Conservation (phyloP, 2,113 vertebrate species). For the Merops nubicus region DNA sequence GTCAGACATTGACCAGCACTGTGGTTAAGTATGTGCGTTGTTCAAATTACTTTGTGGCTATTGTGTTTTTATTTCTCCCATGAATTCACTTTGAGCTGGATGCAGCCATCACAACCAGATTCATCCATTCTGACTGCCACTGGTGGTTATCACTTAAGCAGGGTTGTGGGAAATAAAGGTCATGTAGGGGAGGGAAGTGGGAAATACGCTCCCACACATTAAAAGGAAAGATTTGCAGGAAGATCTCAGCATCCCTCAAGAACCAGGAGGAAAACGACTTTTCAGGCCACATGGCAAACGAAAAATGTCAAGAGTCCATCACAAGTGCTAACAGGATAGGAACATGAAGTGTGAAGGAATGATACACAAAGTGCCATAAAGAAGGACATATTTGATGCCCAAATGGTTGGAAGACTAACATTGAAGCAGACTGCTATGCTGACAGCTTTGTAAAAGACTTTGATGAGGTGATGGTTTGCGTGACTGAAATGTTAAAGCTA, state of each 20-base stretch:
- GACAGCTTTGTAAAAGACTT: conserved; percentile 37
- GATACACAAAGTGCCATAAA: not conserved
- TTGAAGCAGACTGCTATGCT: not conserved
- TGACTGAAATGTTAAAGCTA: conserved; percentile 9
- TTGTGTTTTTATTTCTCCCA: not conserved
- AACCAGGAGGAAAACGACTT: not conserved
- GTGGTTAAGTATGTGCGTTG: not conserved
- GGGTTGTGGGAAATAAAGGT: not conserved
- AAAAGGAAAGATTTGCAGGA: not conserved
- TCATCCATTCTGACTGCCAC: not conserved
- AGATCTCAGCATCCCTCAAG: not conserved
- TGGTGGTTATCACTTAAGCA: not conserved
- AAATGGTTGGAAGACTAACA: conserved; percentile 22
- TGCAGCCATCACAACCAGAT: not conserved
- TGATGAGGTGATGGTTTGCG: conserved; percentile 32
- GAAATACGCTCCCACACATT: not conserved
- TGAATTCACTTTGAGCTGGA: not conserved
- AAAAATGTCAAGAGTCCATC: conserved; percentile 21
- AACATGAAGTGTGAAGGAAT: conserved; percentile 10
- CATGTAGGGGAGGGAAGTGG: not conserved
- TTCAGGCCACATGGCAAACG: not conserved
- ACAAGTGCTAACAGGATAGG: not conserved
- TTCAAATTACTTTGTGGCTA: not conserved
- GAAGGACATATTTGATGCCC: conserved; percentile 14
- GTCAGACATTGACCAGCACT: not conserved